phyloP scores from a whole-genome alignment of 1,140 invertebrate species.

The Magallana angulata region DNA sequence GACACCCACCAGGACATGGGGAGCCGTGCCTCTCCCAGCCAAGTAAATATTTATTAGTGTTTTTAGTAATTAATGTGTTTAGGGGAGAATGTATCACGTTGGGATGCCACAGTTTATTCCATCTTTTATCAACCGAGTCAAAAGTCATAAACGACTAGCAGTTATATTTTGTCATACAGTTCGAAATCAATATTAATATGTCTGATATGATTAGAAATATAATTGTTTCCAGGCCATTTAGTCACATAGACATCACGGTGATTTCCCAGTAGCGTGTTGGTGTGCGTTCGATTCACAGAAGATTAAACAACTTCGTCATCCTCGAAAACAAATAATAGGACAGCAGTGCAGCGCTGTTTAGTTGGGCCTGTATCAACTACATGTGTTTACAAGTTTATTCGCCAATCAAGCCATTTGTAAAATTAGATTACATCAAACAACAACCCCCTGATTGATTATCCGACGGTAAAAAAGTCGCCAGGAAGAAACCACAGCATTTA shows the following conservation, averaged over 20 bases:
- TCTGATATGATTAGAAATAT: constrained; percentile 21
- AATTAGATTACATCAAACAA: constrained; percentile 34
- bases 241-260: constrained; percentile 7
- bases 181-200: constrained; percentile 20
- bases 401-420: constrained; percentile 27
- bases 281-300: constrained; percentile 2
- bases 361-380: background rate
- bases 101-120: background rate
- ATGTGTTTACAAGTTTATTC: constrained; percentile 14
- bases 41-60: background rate
- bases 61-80: constrained; percentile 1
- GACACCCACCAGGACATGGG: too few relatives aligned
- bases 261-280: constrained; percentile 24
- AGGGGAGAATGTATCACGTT: background rate
- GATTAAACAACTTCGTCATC: constrained; percentile 18
- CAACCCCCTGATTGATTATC: background rate
- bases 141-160: background rate
- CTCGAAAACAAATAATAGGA: background rate
- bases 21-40: too few relatives aligned
- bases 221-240: constrained; percentile 9
- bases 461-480: background rate
- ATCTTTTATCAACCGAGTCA: background rate
- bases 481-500: constrained; percentile 15
- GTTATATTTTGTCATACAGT: constrained; percentile 27
- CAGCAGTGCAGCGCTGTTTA: background rate